phyloP scores from a whole-genome alignment of 2,113 vertebrate species.

The Neoarius graeffei region DNA sequence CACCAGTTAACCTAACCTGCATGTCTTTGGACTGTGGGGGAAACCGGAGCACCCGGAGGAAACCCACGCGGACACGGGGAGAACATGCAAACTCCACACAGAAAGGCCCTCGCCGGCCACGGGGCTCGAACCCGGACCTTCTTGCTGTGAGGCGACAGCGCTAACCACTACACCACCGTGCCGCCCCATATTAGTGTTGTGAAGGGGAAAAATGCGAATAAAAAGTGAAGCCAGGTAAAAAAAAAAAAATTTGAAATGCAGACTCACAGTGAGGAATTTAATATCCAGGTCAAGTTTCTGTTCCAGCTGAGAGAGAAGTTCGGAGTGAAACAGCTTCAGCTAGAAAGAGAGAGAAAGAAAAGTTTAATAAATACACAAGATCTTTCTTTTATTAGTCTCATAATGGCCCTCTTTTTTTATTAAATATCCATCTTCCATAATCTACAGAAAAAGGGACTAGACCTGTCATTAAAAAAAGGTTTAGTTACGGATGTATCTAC shows the following conservation, averaged over 20 bases:
- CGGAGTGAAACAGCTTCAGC: slow-evolving; percentile 84
- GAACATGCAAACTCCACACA: too few species aligned
- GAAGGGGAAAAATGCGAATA: background rate
- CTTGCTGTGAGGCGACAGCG: too few species aligned
- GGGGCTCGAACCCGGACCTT: too few species aligned
- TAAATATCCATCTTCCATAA: background rate
- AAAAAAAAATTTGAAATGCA: background rate
- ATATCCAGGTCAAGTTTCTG: slow-evolving; percentile 85
- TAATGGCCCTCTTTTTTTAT: background rate
- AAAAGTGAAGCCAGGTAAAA: background rate
- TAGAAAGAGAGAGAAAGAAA: slow-evolving; percentile 51
- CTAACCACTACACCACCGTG: too few species aligned
- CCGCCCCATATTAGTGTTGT: background rate
- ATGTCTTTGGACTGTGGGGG: too few species aligned
- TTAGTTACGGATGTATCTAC: background rate
- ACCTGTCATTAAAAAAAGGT: too few species aligned
- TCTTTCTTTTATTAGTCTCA: background rate
- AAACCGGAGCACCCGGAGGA: too few species aligned
- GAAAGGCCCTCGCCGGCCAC: too few species aligned
- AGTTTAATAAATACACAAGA: background rate
- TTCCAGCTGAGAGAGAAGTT: slow-evolving; percentile 81
- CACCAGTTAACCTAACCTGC: too few species aligned
- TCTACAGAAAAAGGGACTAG: background rate
- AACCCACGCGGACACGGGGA: too few species aligned
- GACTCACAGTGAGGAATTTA: slow-evolving; percentile 79